A percentile compares a stretch with the other conserved stretches of the same genome.
These are phyloP conservation scores for Nasonia longicornis DNA, from an alignment of 1,140 invertebrate genomes.

Conservation along the genomic window DNA sequence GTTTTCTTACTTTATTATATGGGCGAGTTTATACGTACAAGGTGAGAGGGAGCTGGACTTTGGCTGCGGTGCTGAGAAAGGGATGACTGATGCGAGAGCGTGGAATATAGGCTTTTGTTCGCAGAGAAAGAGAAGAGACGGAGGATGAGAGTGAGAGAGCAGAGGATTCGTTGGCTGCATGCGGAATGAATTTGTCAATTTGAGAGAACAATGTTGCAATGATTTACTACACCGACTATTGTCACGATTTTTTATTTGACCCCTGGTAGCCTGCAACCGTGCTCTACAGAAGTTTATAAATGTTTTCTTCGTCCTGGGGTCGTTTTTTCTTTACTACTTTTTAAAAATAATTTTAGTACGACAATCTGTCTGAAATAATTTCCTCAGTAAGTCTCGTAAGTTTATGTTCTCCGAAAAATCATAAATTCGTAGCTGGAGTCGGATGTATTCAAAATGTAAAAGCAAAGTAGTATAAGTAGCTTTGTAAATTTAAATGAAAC, in stretches of 20 bases:
- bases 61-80: no score
- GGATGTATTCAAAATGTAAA: background rate
- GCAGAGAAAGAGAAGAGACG: background rate
- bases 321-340: no score
- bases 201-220: background rate
- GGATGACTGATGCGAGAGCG: background rate
- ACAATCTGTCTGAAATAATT: no score
- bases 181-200: conserved; percentile 25
- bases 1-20: conserved; percentile 12
- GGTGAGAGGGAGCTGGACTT: background rate
- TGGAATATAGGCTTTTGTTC: background rate
- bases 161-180: conserved; percentile 12
- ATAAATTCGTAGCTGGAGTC: background rate
- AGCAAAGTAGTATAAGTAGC: background rate
- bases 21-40: background rate
- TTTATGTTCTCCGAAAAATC: background rate
- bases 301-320: no score
- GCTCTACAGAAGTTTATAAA: background rate
- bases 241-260: background rate
- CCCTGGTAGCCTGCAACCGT: background rate
- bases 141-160: background rate
- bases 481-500: background rate
- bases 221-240: no score
- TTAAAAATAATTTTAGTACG: no score
- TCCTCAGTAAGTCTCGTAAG: no score